Base-by-base conservation (phyloP, 2,888 invertebrate species). In the Drosophila paranaensis region DNA sequence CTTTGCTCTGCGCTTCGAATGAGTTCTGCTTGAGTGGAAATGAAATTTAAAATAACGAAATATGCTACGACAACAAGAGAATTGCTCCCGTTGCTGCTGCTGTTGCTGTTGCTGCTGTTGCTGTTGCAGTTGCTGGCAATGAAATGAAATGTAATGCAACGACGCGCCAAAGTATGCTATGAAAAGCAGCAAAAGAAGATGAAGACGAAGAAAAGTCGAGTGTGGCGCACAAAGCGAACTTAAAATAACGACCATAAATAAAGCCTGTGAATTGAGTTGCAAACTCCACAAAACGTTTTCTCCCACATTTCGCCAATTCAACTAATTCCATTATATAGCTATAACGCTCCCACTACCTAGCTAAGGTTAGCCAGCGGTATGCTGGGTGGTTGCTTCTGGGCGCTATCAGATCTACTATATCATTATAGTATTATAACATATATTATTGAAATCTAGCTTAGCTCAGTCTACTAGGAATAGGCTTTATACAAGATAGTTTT, bases 41-140 rank as follows among this genome's bases (percentile, higher is more conserved):
- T 78, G 67, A 82, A 82, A 87, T 84, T 73, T 82, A 72, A 87
- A 80, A 81, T 77, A 79, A 80, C 74, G 77, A 68, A 83, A 83
- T 70, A 74, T 75, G 75, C 68, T 71, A 62, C 65, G 60, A 16
- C 71, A 74, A 43, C 75, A 61, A 58, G 57, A 72, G 46, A 27
- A 43, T 58, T 70, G 62, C 70, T 65, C 30, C 30, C 30, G 46
- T n/a, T 56, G 60, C 4, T 51, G 48, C 6, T 55, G 46, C 35
- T 50, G 25, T 0, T 33, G 58, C 13, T 50, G 54, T 8, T 56
- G 64, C 6, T 50, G 37, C 4, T 57, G 51, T 30, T 37, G 61
- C n/a, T 57, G 67, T 25, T 45, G 55, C 27, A 62, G 65, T 39
- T 60, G 46, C 78, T 63, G 60, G 72, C 63, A 74, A 65, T 65